phyloP scores from a whole-genome alignment of 2,888 invertebrate species.

The Zaprionus lineosus region DNA sequence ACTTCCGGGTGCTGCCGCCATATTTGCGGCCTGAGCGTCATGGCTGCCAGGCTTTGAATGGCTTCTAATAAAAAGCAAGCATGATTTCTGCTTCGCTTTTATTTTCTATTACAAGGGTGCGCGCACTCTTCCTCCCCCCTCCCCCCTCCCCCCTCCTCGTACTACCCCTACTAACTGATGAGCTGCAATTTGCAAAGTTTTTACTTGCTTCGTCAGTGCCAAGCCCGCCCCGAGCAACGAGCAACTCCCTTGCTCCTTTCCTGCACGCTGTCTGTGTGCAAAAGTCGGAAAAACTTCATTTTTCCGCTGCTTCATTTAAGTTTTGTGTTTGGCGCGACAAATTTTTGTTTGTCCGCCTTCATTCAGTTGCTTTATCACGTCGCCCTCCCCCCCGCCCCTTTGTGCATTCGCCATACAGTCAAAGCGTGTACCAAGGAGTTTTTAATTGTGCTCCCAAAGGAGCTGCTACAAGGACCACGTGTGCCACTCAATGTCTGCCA shows the following conservation, averaged over 20 bases:
- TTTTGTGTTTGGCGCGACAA: conserved; percentile 52
- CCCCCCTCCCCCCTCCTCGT: background rate
- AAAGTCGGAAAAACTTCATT: conserved; percentile 67
- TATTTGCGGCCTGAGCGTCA: conserved; percentile 58
- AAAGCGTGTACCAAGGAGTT: conserved; percentile 31
- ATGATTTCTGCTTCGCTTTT: conserved; percentile 68
- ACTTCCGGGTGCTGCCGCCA: conserved; percentile 75
- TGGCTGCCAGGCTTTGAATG: conserved; percentile 65
- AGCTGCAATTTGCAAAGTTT: conserved; percentile 74
- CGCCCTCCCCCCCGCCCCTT: background rate
- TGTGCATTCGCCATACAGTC: conserved; percentile 14
- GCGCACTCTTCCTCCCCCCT: background rate
- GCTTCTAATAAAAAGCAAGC: conserved; percentile 67
- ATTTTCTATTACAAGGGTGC: conserved; percentile 61
- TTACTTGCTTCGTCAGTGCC: conserved; percentile 44
- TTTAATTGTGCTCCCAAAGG: conserved; percentile 40
- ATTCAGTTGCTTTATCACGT: conserved; percentile 16
- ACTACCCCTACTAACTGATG: conserved; percentile 54
- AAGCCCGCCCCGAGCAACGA: background rate
- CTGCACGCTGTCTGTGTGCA: conserved; percentile 9
- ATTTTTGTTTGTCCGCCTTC: conserved; percentile 43
- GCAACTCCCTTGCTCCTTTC: background rate
- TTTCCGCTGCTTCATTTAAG: conserved; percentile 65
- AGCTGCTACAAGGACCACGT: conserved; percentile 14
- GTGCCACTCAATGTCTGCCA: conserved; percentile 22